A percentile compares a stretch with the other conserved stretches of the same genome.
Conservation (phyloP, 1,140 invertebrate genomes). For the Metopolophium dirhodum region DNA sequence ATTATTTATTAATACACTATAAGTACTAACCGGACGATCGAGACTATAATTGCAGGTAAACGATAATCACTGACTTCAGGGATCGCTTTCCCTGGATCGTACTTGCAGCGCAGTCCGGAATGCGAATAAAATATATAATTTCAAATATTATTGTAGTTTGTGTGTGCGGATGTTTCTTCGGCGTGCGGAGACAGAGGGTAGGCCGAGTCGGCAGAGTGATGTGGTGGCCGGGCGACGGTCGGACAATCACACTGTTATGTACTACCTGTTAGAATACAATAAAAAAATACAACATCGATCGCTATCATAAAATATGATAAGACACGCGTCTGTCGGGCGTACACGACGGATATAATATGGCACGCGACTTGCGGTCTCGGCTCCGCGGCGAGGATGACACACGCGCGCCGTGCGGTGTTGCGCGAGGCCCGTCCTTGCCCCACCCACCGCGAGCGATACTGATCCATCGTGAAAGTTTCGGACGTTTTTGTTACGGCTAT, state of each 20-base stretch:
- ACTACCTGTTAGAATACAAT: too few species aligned
- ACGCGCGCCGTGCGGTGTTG: neutral
- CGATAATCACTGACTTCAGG: too few species aligned
- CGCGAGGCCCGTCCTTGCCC: neutral
- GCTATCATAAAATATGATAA: neutral
- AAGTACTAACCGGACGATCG: too few species aligned
- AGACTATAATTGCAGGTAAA: too few species aligned
- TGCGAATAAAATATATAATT: too few species aligned
- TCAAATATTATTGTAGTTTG: too few species aligned
- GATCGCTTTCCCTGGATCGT: too few species aligned
- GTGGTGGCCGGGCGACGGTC: neutral
- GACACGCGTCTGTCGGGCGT: neutral
- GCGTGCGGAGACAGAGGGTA: too few species aligned
- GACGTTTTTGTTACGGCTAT: neutral
- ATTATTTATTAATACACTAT: too few species aligned
- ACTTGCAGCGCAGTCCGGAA: too few species aligned
- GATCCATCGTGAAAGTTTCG: neutral
- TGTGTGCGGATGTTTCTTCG: too few species aligned
- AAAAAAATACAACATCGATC: neutral
- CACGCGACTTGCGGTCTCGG: neutral
- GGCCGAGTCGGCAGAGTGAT: too few species aligned
- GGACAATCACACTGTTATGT: neutral
- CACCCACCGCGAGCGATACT: neutral
- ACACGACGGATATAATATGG: neutral
- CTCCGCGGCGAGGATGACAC: neutral